Evolutionary conservation across 2,797 vertebrate species (phyloP), one percentile per base, ranked within the genome.

Genomic region (Babyrousa celebensis): DNA sequence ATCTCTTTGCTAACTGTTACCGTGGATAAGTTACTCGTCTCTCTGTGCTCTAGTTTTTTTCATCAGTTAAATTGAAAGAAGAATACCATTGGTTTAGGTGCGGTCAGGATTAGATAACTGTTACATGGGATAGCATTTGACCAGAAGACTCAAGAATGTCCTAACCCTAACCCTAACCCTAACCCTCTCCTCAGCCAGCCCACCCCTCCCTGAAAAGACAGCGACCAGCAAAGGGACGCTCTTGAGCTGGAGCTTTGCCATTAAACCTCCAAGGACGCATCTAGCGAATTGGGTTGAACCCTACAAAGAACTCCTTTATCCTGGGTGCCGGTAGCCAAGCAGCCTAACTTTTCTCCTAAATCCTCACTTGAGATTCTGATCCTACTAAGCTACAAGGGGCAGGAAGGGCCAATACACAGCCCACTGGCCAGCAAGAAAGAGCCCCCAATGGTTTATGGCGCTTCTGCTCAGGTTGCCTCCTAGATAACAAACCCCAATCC

Each of bases 31-130:
- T 58, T 88, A 11, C 75, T 88, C 29, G 65, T n/a, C 9, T 79
- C 15, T 78, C 40, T 62, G 6, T 72, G 52, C 72, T 92, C 85
- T 84, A 70, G 70, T 82, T 72, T 89, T 89, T 56, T 89, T 91
- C 17, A 36, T 87, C 52, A 40, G 83, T 88, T 90, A 75, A 63
- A 23, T 70, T 65, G 77, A 87, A 60, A 89, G 11, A 84, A 60
- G 67, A 32, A 29, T 75, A 23, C 48, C 10, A 52, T 74, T 75
- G 1, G 95, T 32, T 85, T 89, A 65, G 70, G 27, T 78, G 48
- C 95, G 58, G 29, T 82, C 80, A 67, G 43, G 79, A 74, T 94
- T 94, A 95, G 77, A 32, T 94, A 71, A 23, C 48, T n/a, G 1
- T 84, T 77, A 60, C 68, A 94, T 36, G 54, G 5, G 23, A 23